phyloP scores from a whole-genome alignment of 1,140 invertebrate genomes.

The Cydia strobilella region DNA sequence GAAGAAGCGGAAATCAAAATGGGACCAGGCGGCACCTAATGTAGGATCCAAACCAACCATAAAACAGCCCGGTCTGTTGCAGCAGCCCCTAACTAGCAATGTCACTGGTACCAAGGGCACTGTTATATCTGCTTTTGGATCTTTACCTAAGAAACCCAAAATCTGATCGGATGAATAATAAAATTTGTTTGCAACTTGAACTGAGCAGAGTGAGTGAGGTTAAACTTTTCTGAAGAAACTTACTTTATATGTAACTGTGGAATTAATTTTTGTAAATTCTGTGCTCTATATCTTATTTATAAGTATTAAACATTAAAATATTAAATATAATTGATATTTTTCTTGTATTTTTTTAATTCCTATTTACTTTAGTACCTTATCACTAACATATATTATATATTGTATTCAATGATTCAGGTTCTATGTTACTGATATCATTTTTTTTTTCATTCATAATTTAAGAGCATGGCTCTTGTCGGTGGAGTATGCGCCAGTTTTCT shows the following conservation, averaged over 20 bases:
- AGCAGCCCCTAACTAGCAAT: constrained; percentile 86
- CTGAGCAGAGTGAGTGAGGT: constrained; percentile 31
- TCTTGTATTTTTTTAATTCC: background rate
- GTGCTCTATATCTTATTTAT: background rate
- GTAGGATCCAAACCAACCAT: constrained; percentile 76
- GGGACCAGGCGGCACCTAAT: constrained; percentile 90
- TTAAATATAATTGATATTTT: background rate
- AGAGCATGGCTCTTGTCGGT: too few relatives aligned
- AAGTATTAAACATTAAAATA: constrained; percentile 2
- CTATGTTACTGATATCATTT: too few relatives aligned
- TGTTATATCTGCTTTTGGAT: constrained; percentile 93
- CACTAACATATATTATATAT: too few relatives aligned
- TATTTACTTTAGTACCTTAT: background rate
- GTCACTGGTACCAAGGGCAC: constrained; percentile 92
- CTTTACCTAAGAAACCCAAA: constrained; percentile 88
- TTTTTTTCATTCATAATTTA: too few relatives aligned
- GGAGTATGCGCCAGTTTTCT: too few relatives aligned
- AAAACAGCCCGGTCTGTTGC: constrained; percentile 83
- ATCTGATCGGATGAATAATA: constrained; percentile 52
- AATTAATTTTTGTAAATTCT: background rate
- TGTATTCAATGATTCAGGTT: too few relatives aligned
- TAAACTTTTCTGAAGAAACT: background rate
- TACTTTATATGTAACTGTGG: background rate
- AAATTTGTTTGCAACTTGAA: constrained; percentile 24
- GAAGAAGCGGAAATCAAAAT: constrained; percentile 92